phyloP scores from a whole-genome alignment of 2,797 vertebrate genomes.

The Gobio occitaniae region DNA sequence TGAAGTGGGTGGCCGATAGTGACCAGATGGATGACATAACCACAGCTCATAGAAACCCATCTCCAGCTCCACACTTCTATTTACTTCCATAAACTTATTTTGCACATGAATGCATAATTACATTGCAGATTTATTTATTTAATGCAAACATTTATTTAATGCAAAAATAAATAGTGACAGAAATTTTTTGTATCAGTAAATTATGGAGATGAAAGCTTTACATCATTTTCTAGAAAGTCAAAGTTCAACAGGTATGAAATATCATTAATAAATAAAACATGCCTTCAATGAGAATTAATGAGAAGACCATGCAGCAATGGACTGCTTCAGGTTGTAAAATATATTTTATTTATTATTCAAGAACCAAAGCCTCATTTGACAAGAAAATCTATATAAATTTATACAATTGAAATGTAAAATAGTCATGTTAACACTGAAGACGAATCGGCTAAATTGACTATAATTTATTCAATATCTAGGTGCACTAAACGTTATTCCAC shows the following conservation, averaged over 20 bases:
- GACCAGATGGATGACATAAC: constrained; percentile 58
- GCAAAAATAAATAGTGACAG: background rate
- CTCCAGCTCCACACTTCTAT: background rate
- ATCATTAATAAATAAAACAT: background rate
- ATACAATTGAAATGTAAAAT: background rate
- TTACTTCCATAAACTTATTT: background rate
- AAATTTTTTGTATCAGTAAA: background rate
- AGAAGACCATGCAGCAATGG: background rate
- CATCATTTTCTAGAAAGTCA: background rate
- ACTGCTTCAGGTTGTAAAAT: background rate
- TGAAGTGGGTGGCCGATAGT: constrained; percentile 38
- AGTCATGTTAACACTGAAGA: background rate
- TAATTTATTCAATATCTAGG: background rate
- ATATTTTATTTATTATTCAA: background rate
- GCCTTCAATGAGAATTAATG: background rate
- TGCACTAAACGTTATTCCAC: background rate
- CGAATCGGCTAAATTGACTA: background rate
- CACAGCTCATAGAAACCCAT: constrained; percentile 32
- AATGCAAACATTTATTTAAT: background rate
- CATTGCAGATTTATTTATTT: background rate
- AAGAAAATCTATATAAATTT: background rate
- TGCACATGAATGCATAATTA: background rate
- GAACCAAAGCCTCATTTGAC: background rate
- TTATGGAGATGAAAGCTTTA: background rate
- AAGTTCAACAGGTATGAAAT: background rate